Evolutionary conservation across 1,140 invertebrate genomes (phyloP).

Genomic region (Anagrus nilaparvatae): DNA sequence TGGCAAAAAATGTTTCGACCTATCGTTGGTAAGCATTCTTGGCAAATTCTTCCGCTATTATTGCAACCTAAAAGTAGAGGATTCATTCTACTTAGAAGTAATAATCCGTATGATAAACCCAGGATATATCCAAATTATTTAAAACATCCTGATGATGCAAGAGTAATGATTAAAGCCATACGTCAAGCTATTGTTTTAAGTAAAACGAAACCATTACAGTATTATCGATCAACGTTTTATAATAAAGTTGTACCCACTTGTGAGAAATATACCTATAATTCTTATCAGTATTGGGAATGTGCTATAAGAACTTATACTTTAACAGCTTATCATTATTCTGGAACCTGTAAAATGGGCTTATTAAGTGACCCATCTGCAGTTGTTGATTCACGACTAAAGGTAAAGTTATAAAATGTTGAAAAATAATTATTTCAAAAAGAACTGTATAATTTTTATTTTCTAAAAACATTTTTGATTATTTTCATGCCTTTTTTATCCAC

Average conservation of each 20-base stretch:
- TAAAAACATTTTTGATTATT: no score
- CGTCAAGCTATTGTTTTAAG: slow-evolving; percentile 47
- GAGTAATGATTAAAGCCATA: slow-evolving; percentile 54
- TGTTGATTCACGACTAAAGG: slow-evolving; percentile 55
- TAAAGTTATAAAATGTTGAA: no score
- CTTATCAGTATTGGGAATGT: slow-evolving; percentile 66
- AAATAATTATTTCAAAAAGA: no score
- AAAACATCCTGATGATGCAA: slow-evolving; percentile 50
- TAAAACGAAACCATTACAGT: slow-evolving; percentile 48
- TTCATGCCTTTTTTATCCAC: no score
- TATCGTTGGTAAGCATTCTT: slow-evolving; percentile 49
- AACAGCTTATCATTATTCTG: slow-evolving; percentile 67
- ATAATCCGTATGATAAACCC: slow-evolving; percentile 63
- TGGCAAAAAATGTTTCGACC: slow-evolving; percentile 48
- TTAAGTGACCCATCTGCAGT: slow-evolving; percentile 54
- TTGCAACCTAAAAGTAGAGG: slow-evolving; percentile 67
- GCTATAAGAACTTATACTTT: slow-evolving; percentile 54
- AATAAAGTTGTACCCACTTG: slow-evolving; percentile 54
- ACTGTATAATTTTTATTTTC: no score
- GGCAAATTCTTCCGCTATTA: slow-evolving; percentile 58
- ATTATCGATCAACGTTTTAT: slow-evolving; percentile 49
- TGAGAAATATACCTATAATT: slow-evolving; percentile 49
- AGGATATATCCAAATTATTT: slow-evolving; percentile 77
- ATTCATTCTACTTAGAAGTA: slow-evolving; percentile 49
- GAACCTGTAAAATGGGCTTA: slow-evolving; percentile 80